Base-by-base conservation (phyloP, 2,113 vertebrate species). In the Callocephalon fimbriatum region DNA sequence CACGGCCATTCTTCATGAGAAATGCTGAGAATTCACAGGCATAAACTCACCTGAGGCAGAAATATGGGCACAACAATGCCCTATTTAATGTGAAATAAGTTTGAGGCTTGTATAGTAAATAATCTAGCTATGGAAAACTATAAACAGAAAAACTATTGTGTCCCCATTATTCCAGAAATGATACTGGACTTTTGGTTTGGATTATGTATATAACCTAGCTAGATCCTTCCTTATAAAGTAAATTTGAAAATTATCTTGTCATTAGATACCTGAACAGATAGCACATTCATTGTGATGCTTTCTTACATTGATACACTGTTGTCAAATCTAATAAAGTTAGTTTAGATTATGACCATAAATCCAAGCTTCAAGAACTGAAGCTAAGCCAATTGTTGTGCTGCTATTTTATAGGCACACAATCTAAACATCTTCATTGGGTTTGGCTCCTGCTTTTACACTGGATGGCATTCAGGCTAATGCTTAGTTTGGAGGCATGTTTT, bases 1-100 rank as follows among this genome's bases (percentile, higher is more conserved):
- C 32, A 65, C 0, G 0, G 4, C 38, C 9, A 63, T 63, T 67
- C 42, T 75, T 85, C 38, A 47, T 0, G 3, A 63, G 51, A 67
- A 85, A 65, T 48, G 7, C 47, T 35, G 29, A 88, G 23, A 82
- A 78, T 65, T 67, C 61, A 45, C 14, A 54, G 10, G 35, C 1
- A 1, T 62, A 78, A 74, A 85, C 66, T 67, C 29, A 67, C 32
- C 65, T 32, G 10, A 87, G 20, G 42, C 18, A 85, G 29, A 85
- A 87, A 85, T 32, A 67, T 6, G 72, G 20, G 4, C 15, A 54
- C 12, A 74, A 27, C 3, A 78, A 38, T 42, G 14, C 1, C 4
- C 4, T 26, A 6, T 61, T 81, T 72, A 56, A 73, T n/a, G 8
- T 66, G n/a, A 80, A 79, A 75, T 54, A 72, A 76, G 2, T 1